These are phyloP conservation scores for Pristiophorus japonicus DNA, from an alignment of 2,113 vertebrate species.

Conservation along the genomic window DNA sequence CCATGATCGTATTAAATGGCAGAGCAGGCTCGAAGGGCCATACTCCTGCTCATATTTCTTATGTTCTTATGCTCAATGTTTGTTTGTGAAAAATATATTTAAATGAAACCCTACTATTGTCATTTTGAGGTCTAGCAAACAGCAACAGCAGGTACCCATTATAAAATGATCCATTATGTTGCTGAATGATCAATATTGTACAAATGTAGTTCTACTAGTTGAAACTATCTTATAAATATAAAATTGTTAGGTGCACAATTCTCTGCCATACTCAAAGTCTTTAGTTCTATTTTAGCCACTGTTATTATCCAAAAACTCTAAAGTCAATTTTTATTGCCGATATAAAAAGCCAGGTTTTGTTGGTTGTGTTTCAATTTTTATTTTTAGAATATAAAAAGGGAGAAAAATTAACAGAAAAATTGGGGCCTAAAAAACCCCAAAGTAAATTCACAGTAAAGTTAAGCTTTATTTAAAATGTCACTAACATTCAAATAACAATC, in stretches of 20 bases:
- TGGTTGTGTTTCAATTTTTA: too few relatives aligned
- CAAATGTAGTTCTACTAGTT: not conserved
- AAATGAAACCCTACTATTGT: not conserved
- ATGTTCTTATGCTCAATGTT: not conserved
- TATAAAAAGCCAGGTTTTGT: too few relatives aligned
- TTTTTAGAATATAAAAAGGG: too few relatives aligned
- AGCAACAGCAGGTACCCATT: not conserved
- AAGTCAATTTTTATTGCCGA: too few relatives aligned
- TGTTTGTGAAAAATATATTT: not conserved
- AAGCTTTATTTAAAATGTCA: too few relatives aligned
- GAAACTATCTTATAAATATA: conserved; percentile 1
- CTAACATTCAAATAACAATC: not conserved
- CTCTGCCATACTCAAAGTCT: not conserved
- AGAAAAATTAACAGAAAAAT: too few relatives aligned
- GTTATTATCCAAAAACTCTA: not conserved
- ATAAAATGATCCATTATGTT: not conserved
- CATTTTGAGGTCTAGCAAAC: not conserved
- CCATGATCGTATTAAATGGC: too few relatives aligned
- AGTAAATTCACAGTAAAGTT: too few relatives aligned
- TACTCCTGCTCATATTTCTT: too few relatives aligned
- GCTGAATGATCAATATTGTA: not conserved
- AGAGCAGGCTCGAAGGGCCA: too few relatives aligned
- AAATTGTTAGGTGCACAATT: not conserved
- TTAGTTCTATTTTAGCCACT: not conserved
- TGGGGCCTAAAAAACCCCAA: too few relatives aligned